phyloP scores from a whole-genome alignment of 2,888 invertebrate genomes.

The Belgica antarctica region DNA sequence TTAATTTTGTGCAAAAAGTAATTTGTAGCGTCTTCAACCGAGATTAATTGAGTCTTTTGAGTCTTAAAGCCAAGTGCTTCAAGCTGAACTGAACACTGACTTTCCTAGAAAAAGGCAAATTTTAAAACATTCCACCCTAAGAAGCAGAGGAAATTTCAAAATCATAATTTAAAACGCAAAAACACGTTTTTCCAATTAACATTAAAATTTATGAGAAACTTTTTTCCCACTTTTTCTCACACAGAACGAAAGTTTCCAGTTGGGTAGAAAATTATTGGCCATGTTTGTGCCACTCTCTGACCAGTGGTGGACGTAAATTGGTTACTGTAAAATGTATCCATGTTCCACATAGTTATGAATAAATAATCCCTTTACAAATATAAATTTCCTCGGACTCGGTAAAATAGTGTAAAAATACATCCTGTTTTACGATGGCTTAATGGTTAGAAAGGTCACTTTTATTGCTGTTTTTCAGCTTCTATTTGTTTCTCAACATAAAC shows the following conservation, averaged over 20 bases:
- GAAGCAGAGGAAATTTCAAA: neutral
- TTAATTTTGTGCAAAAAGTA: slow-evolving; percentile 30
- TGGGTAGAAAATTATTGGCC: slow-evolving; percentile 12
- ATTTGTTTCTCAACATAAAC: neutral
- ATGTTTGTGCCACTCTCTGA: neutral
- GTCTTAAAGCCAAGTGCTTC: too few relatives aligned
- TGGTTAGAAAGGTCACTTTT: slow-evolving; percentile 32
- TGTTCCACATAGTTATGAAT: slow-evolving; percentile 30
- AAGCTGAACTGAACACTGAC: too few relatives aligned
- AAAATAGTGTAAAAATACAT: slow-evolving; percentile 26
- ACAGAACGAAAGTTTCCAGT: slow-evolving; percentile 4
- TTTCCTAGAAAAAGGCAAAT: neutral
- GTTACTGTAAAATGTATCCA: slow-evolving; percentile 19
- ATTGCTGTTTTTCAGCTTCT: slow-evolving; percentile 13
- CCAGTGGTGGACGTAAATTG: neutral
- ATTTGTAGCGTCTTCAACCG: neutral
- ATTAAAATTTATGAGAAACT: slow-evolving; percentile 22
- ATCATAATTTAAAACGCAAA: neutral
- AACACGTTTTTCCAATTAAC: slow-evolving; percentile 30
- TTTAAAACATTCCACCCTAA: neutral
- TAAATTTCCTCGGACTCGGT: neutral
- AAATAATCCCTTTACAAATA: slow-evolving; percentile 29
- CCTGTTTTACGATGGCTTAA: slow-evolving; percentile 25
- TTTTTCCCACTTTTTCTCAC: too few relatives aligned
- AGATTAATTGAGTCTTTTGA: slow-evolving; percentile 15